Base-by-base conservation (phyloP, 1,140 invertebrate genomes). In the Alviniconcha marisindica region DNA sequence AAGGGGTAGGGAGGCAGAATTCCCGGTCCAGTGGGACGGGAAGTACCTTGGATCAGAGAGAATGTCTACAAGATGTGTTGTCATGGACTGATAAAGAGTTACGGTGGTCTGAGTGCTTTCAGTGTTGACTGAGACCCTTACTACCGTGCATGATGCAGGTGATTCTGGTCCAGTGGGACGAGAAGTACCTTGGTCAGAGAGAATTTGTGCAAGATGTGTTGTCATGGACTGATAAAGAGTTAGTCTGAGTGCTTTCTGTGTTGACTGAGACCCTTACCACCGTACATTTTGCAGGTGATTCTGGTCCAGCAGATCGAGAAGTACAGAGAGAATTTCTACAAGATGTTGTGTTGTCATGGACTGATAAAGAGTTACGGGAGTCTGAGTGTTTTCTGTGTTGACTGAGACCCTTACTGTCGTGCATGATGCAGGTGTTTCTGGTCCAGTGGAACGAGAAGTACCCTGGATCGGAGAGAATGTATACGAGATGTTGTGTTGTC, bases 361-460 rank as follows among this genome's bases (percentile, higher is more conserved):
- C 12, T 28, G 36, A 28, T 15, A 14, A 71, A 36, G 36, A 33
- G n/a, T n/a, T n/a, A n/a, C n/a, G n/a, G n/a, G n/a, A n/a, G 12
- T 10, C n/a, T 31, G 10, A 7, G 4, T 33, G 28, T 77, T 63
- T 38, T 77, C 12, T n/a, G n/a, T n/a, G n/a, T n/a, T n/a, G n/a
- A n/a, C n/a, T n/a, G n/a, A n/a, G n/a, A n/a, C n/a, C n/a, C 54
- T n/a, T 74, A 66, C 38, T 21, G 40, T 28, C 10, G 42, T 83
- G 38, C n/a, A n/a, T n/a, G n/a, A n/a, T 94, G 1, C 93, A 99
- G 98, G 97, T 99, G 42, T 97, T 97, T 63, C 94, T 99, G 51
- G 98, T 99, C 31, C 97, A 97, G 94, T 99, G 99, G 99, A 99
- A 99, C 94, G 97, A 98, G 93, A 97, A 98, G 0, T 99, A 99